These are phyloP conservation scores for Macrosiphum euphorbiae DNA, from an alignment of 2,888 invertebrate genomes.

Conservation along the genomic window DNA sequence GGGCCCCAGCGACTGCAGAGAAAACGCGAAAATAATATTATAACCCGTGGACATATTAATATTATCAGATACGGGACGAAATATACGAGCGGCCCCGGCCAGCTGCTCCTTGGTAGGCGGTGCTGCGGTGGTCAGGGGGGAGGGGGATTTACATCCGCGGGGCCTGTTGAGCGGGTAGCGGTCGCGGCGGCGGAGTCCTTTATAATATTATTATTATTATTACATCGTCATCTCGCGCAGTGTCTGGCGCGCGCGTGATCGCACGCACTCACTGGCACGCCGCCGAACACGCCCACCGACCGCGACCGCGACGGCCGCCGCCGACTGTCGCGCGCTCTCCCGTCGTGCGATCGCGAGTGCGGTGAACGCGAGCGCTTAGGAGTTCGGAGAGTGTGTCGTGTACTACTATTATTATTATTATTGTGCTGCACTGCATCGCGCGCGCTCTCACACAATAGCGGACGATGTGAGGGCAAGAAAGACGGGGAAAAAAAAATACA, in stretches of 20 bases:
- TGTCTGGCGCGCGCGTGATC: not conserved
- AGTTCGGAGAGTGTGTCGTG: not conserved
- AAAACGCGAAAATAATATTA: not conserved
- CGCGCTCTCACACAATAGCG: not conserved
- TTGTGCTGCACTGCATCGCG: not conserved
- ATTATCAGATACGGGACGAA: too few relatives aligned
- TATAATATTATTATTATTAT: not conserved
- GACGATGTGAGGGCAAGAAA: not conserved
- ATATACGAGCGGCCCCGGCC: too few relatives aligned
- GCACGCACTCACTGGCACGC: not conserved
- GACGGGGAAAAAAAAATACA: not conserved
- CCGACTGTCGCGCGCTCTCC: conserved; percentile 45
- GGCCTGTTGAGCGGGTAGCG: not conserved
- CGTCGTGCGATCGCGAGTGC: conserved; percentile 6
- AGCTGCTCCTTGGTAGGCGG: too few relatives aligned
- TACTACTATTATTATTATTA: not conserved
- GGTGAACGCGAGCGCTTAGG: not conserved
- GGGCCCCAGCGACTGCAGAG: not conserved
- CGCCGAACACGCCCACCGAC: not conserved
- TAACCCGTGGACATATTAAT: too few relatives aligned
- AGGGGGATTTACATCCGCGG: not conserved
- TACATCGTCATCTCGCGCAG: not conserved
- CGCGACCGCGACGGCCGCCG: not conserved
- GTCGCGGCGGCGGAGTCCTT: not conserved
- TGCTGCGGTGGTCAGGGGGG: not conserved